phyloP scores from a whole-genome alignment of 2,113 vertebrate species.

The Donacobius atricapilla region DNA sequence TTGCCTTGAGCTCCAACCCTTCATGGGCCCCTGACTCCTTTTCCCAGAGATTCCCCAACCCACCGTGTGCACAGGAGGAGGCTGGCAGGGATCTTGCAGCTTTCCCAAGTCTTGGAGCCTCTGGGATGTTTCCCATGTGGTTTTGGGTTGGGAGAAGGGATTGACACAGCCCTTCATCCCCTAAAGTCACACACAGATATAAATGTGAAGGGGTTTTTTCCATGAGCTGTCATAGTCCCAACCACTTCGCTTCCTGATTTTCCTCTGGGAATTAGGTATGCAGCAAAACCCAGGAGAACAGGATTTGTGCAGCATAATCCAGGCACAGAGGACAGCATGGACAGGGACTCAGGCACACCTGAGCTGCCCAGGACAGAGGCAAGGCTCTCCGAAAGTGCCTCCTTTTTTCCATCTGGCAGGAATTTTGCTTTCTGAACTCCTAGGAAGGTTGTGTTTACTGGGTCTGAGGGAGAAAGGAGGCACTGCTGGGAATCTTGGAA shows the following conservation, averaged over 20 bases:
- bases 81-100: accelerated
- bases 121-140: background rate
- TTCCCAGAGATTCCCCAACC: background rate
- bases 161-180: background rate
- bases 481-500: accelerated
- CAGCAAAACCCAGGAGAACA: background rate
- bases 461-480: background rate
- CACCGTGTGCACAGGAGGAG: accelerated
- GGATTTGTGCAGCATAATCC: background rate
- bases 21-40: background rate
- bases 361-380: background rate
- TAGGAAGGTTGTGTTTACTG: background rate
- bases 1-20: background rate
- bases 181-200: background rate
- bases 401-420: background rate
- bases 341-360: background rate
- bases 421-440: background rate
- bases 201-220: background rate
- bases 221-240: accelerated
- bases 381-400: background rate
- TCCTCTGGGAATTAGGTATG: background rate
- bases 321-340: background rate
- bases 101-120: background rate
- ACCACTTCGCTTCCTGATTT: background rate
- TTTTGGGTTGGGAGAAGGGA: background rate